phyloP scores from a whole-genome alignment of 23 tunicate genomes.

The Halocynthia aurantium region DNA sequence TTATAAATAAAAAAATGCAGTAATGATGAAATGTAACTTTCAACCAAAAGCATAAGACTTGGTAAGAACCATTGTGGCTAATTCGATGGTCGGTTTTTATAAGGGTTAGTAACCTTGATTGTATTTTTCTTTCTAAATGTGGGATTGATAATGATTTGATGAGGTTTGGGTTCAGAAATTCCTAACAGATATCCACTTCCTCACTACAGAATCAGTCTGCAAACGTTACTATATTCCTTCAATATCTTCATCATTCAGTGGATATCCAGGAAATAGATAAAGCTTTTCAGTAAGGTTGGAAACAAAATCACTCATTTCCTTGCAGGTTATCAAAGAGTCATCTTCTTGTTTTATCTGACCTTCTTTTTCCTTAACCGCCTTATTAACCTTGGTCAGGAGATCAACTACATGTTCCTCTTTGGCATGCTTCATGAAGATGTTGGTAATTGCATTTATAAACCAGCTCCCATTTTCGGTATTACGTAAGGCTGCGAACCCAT shows the following conservation, averaged over 20 bases:
- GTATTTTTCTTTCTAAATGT: too few relatives aligned
- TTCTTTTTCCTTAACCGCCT: conserved; percentile 23
- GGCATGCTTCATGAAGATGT: conserved; percentile 38
- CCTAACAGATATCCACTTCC: too few relatives aligned
- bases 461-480: conserved; percentile 24
- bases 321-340: conserved; percentile 7
- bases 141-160: too few relatives aligned
- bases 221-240: too few relatives aligned
- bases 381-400: conserved; percentile 39
- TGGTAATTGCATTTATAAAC: conserved; percentile 55
- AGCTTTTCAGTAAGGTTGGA: conserved; percentile 40
- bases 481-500: conserved; percentile 52
- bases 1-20: too few relatives aligned
- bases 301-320: conserved; percentile 52
- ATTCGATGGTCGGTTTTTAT: too few relatives aligned
- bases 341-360: conserved; percentile 15
- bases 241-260: conserved; percentile 3
- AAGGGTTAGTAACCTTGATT: too few relatives aligned
- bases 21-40: too few relatives aligned
- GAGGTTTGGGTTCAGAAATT: too few relatives aligned
- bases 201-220: too few relatives aligned
- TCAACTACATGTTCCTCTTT: conserved; percentile 39
- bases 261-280: conserved; percentile 60
- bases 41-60: too few relatives aligned
- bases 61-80: too few relatives aligned